phyloP scores from a whole-genome alignment of 2,113 vertebrate species.

The Takifugu flavidus region DNA sequence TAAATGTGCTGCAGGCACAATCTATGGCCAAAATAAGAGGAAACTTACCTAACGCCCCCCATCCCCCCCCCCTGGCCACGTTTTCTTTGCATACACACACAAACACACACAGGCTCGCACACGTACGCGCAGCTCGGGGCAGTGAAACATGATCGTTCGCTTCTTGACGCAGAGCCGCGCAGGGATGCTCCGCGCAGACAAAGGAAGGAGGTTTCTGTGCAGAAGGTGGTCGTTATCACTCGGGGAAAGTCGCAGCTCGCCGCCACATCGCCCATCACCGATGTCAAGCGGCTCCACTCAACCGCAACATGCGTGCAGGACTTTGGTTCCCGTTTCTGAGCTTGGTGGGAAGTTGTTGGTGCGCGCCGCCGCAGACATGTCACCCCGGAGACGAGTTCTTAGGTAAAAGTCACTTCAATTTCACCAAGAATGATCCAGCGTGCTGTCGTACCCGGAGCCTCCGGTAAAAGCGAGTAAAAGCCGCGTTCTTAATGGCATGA shows the following conservation, averaged over 20 bases:
- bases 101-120: slow-evolving; percentile 14
- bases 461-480: too few species aligned
- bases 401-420: slow-evolving; percentile 73
- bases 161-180: background rate
- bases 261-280: slow-evolving; percentile 81
- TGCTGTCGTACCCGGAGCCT: too few species aligned
- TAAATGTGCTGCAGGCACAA: slow-evolving; percentile 1
- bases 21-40: slow-evolving; percentile 11
- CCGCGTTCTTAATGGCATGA: too few species aligned
- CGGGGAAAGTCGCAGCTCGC: slow-evolving; percentile 17
- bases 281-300: slow-evolving; percentile 11
- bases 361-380: slow-evolving; percentile 68
- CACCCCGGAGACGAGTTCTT: slow-evolving; percentile 63
- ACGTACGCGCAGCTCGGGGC: slow-evolving; percentile 10
- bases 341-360: slow-evolving; percentile 38
- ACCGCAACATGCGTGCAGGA: slow-evolving; percentile 64
- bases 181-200: slow-evolving; percentile 62
- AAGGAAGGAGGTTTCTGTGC: slow-evolving; percentile 47
- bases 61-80: slow-evolving; percentile 43
- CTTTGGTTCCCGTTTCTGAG: slow-evolving; percentile 43
- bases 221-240: slow-evolving; percentile 41
- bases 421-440: background rate
- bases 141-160: slow-evolving; percentile 56
- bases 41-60: slow-evolving; percentile 17
- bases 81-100: slow-evolving; percentile 20